Conservation (phyloP, 2,113 vertebrate species). For the Apistogramma diplotaenia region DNA sequence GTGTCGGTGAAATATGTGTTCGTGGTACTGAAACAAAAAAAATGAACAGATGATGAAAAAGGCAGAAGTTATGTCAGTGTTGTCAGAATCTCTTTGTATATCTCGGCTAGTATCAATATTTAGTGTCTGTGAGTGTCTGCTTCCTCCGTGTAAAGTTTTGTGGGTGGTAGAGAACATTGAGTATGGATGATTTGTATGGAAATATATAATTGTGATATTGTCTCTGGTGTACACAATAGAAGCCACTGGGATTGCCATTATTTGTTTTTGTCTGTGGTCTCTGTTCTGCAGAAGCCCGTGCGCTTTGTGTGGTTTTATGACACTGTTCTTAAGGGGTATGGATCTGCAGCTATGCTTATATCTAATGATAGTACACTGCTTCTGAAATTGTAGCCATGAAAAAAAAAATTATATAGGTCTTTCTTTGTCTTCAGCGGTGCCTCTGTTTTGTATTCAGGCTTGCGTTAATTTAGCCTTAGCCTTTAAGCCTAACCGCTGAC, state of each 20-base stretch:
- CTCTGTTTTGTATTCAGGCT: not conserved
- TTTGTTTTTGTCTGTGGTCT: not conserved
- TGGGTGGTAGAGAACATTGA: not conserved
- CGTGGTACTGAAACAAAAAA: not conserved
- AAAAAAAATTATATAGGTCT: not conserved
- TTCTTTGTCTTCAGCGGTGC: not conserved
- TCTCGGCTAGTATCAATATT: slow-evolving; percentile 16
- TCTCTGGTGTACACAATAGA: not conserved
- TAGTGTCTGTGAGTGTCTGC: slow-evolving; percentile 5
- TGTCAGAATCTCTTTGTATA: not conserved
- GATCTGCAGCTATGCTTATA: not conserved
- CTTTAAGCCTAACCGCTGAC: not conserved
- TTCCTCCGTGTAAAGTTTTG: slow-evolving; percentile 2
- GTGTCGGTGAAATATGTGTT: slow-evolving; percentile 18
- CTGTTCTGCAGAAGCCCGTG: not conserved
- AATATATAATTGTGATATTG: slow-evolving; percentile 8
- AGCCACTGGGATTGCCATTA: not conserved
- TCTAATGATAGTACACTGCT: not conserved
- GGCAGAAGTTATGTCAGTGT: not conserved
- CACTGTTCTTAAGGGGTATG: not conserved
- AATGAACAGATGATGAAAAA: slow-evolving; percentile 14
- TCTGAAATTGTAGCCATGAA: not conserved
- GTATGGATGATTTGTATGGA: slow-evolving; percentile 18
- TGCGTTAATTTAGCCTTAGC: not conserved
- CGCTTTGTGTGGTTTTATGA: not conserved